Evolutionary conservation across 2,113 vertebrate genomes (phyloP).

Genomic region (Paralichthys olivaceus): DNA sequence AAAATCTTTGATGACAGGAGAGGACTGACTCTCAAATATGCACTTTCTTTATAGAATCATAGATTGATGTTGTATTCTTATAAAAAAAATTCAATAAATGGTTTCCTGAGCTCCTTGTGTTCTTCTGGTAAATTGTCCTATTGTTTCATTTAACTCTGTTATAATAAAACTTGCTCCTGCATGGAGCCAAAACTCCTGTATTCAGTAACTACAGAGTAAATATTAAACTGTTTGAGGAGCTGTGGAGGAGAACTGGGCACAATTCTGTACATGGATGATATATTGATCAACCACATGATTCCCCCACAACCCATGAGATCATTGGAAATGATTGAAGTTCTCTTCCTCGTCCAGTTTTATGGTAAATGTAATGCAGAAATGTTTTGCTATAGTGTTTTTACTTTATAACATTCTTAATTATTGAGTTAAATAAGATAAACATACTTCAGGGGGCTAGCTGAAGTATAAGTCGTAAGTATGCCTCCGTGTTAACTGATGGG

Average conservation of each 20-base stretch:
- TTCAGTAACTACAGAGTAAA: not conserved
- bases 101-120: not conserved
- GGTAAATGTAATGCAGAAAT: not conserved
- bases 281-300: not conserved
- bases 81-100: conserved; percentile 11
- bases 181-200: not conserved
- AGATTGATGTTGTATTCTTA: not conserved
- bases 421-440: too few relatives aligned
- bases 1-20: too few relatives aligned
- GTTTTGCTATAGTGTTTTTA: not conserved
- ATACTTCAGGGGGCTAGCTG: too few relatives aligned
- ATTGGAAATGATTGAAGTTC: too few relatives aligned
- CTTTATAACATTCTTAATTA: not conserved
- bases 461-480: too few relatives aligned
- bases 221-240: not conserved
- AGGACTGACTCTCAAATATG: not conserved
- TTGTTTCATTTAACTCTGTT: not conserved
- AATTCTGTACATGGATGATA: too few relatives aligned
- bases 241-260: too few relatives aligned
- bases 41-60: conserved; percentile 1
- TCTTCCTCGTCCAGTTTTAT: not conserved
- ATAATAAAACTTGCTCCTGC: not conserved
- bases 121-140: not conserved
- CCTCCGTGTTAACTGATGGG: too few relatives aligned
- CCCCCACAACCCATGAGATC: not conserved